A percentile compares a stretch with the other conserved stretches of the same genome.
Evolutionary conservation across 2,113 vertebrate species (phyloP).

Genomic region (Motacilla tschutschensis): DNA sequence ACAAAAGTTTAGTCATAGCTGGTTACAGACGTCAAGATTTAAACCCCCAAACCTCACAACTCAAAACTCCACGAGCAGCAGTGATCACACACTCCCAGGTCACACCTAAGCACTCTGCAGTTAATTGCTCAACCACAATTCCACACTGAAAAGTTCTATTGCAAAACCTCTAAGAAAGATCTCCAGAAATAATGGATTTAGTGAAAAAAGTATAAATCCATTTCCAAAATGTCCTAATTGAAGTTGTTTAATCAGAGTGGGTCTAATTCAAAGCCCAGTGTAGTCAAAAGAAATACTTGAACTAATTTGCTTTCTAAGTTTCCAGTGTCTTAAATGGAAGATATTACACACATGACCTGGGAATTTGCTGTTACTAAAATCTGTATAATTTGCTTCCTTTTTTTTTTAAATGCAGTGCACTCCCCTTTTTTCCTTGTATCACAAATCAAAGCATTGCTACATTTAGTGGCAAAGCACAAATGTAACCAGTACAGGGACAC

Average conservation of each 20-base stretch:
- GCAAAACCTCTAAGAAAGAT: background rate
- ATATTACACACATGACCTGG: background rate
- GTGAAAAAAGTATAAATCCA: background rate
- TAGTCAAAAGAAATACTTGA: background rate
- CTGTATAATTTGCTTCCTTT: background rate
- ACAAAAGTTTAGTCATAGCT: conserved; percentile 81
- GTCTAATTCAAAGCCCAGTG: background rate
- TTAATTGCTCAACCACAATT: background rate
- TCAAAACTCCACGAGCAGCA: background rate
- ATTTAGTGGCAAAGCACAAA: background rate
- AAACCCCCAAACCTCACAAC: background rate
- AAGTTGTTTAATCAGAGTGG: background rate
- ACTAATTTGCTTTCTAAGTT: background rate
- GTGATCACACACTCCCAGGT: background rate
- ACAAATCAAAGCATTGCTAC: background rate
- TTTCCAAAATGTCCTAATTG: background rate
- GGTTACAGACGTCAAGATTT: conserved; percentile 4
- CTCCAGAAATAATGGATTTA: background rate
- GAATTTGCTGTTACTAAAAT: background rate
- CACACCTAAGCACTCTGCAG: background rate
- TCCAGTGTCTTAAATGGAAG: background rate
- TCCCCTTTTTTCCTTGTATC: background rate
- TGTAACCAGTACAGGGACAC: background rate
- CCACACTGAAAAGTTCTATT: background rate
- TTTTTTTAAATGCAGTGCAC: background rate